Base-by-base conservation (phyloP, 2,888 invertebrate genomes). In the Dryocosmus kuriphilus region DNA sequence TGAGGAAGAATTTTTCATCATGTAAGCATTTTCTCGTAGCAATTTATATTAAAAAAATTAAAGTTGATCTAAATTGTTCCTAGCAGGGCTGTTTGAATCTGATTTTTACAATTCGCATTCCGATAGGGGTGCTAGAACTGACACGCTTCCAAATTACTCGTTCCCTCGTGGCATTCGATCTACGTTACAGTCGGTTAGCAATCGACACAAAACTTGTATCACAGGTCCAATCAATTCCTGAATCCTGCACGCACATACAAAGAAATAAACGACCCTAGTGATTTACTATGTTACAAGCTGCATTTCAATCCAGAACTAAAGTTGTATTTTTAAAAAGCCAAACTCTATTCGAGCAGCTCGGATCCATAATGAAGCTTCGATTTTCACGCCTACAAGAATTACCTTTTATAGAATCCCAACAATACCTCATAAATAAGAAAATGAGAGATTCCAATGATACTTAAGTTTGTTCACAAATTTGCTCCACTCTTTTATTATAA, bases 191-290 rank as follows among this genome's bases (percentile, higher is more conserved):
- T 67, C 67, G 46, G 67, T 19, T 67, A 46, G 46, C 67, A 67
- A 67, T 67, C 67, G 67, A 67, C 46, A 71, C 46, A 71, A 71
- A 71, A 71, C 71, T 71, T 71, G 71, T 71, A 51, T 71, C 71
- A 51, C 46, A 71, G 51, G 9, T 51, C 67, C 67, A 67, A 46
- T 67, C 41, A 67, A 67, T 46, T n/a, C 71, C 30, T 51, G 46
- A 19, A 46, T 30, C 30, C 46, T 9, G 30, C 32, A 30, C 19
- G 24, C n/a, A 9, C 8, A 30, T 30, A 30, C 19, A 51, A 51
- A 71, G 30, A 71, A 30, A 63, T 63, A n/a, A 63, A 57, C 11
- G 24, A 35, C 35, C 35, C 4, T 22, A n/a, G 8, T 8, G n/a
- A 63, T 35, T 63, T 35, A 11, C 35, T 32, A 11, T 35, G 9